Percentiles rank a stretch among this genome's conserved stretches.
phyloP scores from a whole-genome alignment of 2,797 vertebrate species.

The Botia almorhae region DNA sequence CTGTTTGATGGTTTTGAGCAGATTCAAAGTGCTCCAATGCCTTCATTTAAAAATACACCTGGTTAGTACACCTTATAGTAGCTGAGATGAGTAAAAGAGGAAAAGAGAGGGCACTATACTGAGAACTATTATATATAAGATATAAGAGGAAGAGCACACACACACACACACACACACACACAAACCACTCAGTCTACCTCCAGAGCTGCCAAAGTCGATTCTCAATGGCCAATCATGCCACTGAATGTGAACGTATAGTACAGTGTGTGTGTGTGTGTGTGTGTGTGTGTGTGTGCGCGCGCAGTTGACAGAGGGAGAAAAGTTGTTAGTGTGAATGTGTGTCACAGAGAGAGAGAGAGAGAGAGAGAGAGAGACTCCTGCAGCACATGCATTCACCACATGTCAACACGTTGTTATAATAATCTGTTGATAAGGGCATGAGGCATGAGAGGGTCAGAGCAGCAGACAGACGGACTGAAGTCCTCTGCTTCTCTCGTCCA shows the following conservation, averaged over 20 bases:
- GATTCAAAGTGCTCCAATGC: neutral
- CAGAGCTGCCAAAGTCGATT: constrained; percentile 38
- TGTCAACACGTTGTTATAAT: constrained; percentile 76
- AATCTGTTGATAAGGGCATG: constrained; percentile 48
- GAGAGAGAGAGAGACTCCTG: constrained; percentile 24
- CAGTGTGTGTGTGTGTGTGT: constrained; percentile 13
- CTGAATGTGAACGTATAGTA: constrained; percentile 16
- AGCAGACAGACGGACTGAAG: constrained; percentile 7
- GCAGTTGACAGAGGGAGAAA: constrained; percentile 19
- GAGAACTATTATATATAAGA: constrained; percentile 26
- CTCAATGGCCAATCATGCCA: constrained; percentile 33
- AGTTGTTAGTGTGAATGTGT: constrained; percentile 30
- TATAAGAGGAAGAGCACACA: neutral
- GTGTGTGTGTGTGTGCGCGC: constrained; percentile 24
- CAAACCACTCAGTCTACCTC: too few relatives aligned
- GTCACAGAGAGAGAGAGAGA: constrained; percentile 16
- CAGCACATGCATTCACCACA: constrained; percentile 19
- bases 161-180: neutral
- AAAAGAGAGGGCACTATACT: constrained; percentile 15
- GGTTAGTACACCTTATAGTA: neutral
- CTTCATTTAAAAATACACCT: neutral
- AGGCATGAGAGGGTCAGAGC: constrained; percentile 46
- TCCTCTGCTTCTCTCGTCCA: neutral
- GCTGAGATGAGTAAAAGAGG: constrained; percentile 17
- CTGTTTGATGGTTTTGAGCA: neutral